Percentiles rank a stretch among this genome's conserved stretches.
phyloP scores from a whole-genome alignment of 2,797 vertebrate species.

The Cephalopachus bancanus region DNA sequence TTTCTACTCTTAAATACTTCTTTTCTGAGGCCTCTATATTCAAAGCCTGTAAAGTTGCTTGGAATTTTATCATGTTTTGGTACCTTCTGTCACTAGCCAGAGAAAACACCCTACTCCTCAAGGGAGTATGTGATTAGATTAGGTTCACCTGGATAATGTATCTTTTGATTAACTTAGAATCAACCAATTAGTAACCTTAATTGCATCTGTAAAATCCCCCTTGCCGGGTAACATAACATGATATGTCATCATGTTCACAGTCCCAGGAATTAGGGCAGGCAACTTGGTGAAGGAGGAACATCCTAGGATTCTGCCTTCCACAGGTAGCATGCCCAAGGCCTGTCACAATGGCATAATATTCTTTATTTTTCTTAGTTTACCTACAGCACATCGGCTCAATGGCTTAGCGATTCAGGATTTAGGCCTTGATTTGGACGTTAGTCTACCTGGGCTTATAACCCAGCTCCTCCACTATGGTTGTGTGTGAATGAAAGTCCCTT shows the following conservation, averaged over 20 bases:
- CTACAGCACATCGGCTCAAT: background rate
- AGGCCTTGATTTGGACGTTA: background rate
- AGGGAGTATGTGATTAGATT: background rate
- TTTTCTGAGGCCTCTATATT: background rate
- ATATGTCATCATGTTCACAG: background rate
- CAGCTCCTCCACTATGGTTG: background rate
- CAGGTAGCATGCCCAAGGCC: background rate
- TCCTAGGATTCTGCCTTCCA: background rate
- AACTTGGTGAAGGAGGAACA: rapidly evolving
- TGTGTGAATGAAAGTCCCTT: background rate
- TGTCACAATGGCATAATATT: background rate
- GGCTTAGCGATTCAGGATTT: background rate
- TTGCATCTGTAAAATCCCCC: background rate
- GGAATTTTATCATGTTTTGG: background rate
- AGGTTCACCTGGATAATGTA: background rate
- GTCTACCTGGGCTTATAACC: background rate
- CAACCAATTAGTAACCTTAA: background rate
- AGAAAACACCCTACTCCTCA: background rate
- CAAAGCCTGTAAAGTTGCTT: background rate
- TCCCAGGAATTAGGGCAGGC: background rate
- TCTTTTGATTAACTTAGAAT: conserved; percentile 47
- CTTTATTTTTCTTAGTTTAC: conserved; percentile 22
- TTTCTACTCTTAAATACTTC: background rate
- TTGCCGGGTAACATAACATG: background rate
- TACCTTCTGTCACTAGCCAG: background rate